Percentiles rank a stretch among this genome's conserved stretches.
Conservation (phyloP, 2,113 vertebrate species). For the Zapornia atra region DNA sequence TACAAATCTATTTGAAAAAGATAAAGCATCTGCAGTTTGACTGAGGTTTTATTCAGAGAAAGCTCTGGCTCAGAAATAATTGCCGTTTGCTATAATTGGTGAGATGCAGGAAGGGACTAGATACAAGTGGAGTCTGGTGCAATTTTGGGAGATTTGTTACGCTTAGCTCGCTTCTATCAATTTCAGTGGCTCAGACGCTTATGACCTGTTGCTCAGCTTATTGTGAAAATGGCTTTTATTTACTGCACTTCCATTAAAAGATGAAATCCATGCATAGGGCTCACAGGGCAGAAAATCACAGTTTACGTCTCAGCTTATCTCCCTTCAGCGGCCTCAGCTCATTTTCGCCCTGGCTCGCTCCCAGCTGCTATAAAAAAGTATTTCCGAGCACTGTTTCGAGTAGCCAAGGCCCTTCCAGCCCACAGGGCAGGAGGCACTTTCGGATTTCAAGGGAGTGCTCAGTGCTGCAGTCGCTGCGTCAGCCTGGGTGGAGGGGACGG, state of each 20-base stretch:
- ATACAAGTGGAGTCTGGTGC: constrained; percentile 69
- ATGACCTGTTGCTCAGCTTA: constrained; percentile 81
- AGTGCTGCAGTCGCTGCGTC: not conserved
- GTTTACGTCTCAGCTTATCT: constrained; percentile 80
- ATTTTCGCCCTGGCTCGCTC: constrained; percentile 51
- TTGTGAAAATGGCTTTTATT: constrained; percentile 83
- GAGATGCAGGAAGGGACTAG: constrained; percentile 68
- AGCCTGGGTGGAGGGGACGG: accelerated
- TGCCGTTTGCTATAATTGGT: constrained; percentile 74
- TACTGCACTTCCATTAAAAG: constrained; percentile 84
- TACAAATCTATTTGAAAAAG: constrained; percentile 57
- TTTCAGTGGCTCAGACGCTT: constrained; percentile 74
- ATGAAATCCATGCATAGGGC: constrained; percentile 81
- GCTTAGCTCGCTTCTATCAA: constrained; percentile 81
- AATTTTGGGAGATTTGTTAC: constrained; percentile 83
- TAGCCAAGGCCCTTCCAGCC: not conserved
- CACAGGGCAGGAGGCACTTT: not conserved
- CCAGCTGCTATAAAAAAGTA: constrained; percentile 8
- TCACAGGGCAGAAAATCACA: constrained; percentile 83
- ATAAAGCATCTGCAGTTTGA: constrained; percentile 32
- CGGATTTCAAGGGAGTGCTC: not conserved
- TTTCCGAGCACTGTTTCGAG: not conserved
- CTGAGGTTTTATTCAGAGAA: constrained; percentile 63
- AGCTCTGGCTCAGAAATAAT: constrained; percentile 76
- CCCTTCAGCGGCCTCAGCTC: constrained; percentile 59